Conservation (phyloP, 2,888 invertebrate genomes). For the Elmis aenea region DNA sequence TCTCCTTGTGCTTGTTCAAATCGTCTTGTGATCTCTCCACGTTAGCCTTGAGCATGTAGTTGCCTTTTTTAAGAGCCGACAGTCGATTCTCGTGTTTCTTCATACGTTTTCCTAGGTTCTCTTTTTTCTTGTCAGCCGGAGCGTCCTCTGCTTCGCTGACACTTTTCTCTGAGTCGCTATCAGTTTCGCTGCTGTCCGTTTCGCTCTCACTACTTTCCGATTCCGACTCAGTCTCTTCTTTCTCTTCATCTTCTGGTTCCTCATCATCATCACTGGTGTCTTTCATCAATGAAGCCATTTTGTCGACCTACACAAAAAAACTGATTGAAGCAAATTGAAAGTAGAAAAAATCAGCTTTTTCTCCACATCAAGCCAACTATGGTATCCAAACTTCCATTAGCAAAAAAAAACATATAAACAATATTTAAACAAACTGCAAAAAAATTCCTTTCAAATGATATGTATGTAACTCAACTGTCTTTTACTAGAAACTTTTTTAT, state of each 20-base stretch:
- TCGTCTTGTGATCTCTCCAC: constrained; percentile 84
- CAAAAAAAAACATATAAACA: no score
- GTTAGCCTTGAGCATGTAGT: constrained; percentile 80
- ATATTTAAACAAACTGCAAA: no score
- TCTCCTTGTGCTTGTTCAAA: constrained; percentile 75
- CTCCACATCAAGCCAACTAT: no score
- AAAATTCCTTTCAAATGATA: no score
- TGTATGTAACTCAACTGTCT: no score
- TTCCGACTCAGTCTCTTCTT: constrained; percentile 49
- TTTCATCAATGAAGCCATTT: constrained; percentile 85
- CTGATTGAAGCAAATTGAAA: constrained; percentile 1
- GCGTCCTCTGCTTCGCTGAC: constrained; percentile 57
- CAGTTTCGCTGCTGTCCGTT: constrained; percentile 58
- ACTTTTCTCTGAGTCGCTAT: constrained; percentile 62
- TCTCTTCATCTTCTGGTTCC: constrained; percentile 50
- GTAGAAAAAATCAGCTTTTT: constrained; percentile 1
- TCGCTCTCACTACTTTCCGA: constrained; percentile 64
- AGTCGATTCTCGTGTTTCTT: constrained; percentile 76
- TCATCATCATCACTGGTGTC: constrained; percentile 61
- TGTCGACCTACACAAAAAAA: constrained; percentile 61
- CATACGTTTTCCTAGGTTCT: constrained; percentile 58
- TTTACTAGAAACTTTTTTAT: no score
- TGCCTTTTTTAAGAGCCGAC: constrained; percentile 80
- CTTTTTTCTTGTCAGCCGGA: constrained; percentile 61
- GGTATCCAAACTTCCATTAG: no score